These are phyloP conservation scores for Microctenopoma lineatum DNA, from an alignment of 2,797 vertebrate genomes.

Conservation along the genomic window DNA sequence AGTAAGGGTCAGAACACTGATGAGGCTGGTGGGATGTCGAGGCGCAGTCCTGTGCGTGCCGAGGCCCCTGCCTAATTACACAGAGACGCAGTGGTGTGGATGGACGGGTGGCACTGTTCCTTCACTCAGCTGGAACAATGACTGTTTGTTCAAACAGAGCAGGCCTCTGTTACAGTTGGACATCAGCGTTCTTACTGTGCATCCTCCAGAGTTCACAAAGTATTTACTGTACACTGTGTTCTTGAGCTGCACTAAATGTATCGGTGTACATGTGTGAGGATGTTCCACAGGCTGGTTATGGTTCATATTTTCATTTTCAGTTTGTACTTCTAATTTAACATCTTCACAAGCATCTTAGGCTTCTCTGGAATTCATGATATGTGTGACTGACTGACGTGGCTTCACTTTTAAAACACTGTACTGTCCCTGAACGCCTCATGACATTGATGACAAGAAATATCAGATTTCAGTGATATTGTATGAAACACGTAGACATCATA, in stretches of 20 bases:
- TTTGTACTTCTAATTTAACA: too few species aligned
- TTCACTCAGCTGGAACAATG: slow-evolving; percentile 59
- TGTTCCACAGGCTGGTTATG: too few species aligned
- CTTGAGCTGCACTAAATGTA: neutral
- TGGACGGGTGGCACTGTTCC: slow-evolving; percentile 24
- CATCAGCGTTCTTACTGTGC: slow-evolving; percentile 39
- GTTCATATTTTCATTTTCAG: too few species aligned
- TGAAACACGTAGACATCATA: too few species aligned
- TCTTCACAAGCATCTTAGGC: too few species aligned
- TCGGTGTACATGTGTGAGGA: neutral
- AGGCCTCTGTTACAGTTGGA: slow-evolving; percentile 52
- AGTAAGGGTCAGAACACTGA: neutral
- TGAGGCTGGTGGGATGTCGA: neutral
- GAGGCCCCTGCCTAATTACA: slow-evolving; percentile 15
- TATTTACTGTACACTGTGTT: slow-evolving; percentile 8
- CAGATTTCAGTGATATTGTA: too few species aligned
- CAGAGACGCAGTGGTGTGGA: slow-evolving; percentile 27
- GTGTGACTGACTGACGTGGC: too few species aligned
- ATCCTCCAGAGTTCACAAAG: slow-evolving; percentile 7
- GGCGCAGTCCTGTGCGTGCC: slow-evolving; percentile 14
- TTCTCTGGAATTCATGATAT: too few species aligned
- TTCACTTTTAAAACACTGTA: too few species aligned
- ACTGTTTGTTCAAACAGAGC: slow-evolving; percentile 63
- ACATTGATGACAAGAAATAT: too few species aligned
- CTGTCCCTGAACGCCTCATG: too few species aligned